A percentile compares a stretch with the other conserved stretches of the same genome.
Conservation (phyloP, 2,888 invertebrate species). For the Germaria angustata region DNA sequence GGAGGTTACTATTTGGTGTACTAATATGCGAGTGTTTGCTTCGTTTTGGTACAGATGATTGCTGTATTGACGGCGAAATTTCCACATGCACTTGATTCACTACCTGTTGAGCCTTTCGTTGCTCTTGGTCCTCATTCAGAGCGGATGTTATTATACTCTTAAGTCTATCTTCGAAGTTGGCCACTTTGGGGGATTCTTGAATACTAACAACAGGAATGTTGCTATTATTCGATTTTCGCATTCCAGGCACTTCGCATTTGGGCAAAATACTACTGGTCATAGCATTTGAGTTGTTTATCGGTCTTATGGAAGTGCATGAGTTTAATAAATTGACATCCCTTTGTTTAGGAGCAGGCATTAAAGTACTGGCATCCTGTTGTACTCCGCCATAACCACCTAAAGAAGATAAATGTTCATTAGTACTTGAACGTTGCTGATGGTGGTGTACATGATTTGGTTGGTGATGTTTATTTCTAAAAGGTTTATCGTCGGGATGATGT, state of each 20-base stretch:
- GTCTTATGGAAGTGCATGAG: constrained; percentile 27
- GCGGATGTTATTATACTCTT: constrained; percentile 93
- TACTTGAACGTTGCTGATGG: constrained; percentile 49
- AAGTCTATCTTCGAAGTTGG: constrained; percentile 93
- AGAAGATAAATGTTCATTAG: constrained; percentile 63
- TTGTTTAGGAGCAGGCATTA: constrained; percentile 79
- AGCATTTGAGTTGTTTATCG: constrained; percentile 28
- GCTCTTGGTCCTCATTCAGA: constrained; percentile 89
- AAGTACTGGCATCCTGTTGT: constrained; percentile 67
- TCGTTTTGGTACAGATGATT: constrained; percentile 70
- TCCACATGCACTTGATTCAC: constrained; percentile 70
- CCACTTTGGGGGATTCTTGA: constrained; percentile 89
- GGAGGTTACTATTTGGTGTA: constrained; percentile 11
- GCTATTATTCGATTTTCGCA: constrained; percentile 55
- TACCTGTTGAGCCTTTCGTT: constrained; percentile 76
- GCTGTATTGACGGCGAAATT: constrained; percentile 56
- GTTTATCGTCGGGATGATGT: constrained; percentile 64
- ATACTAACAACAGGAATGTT: constrained; percentile 65
- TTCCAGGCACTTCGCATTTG: constrained; percentile 74
- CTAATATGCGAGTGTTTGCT: constrained; percentile 70
- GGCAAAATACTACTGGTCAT: constrained; percentile 69
- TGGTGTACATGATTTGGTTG: constrained; percentile 39
- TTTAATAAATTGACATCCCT: constrained; percentile 40
- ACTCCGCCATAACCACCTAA: constrained; percentile 41
- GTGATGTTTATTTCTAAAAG: constrained; percentile 58